phyloP scores from a whole-genome alignment of 2,113 vertebrate species.

The Lasiurus borealis region DNA sequence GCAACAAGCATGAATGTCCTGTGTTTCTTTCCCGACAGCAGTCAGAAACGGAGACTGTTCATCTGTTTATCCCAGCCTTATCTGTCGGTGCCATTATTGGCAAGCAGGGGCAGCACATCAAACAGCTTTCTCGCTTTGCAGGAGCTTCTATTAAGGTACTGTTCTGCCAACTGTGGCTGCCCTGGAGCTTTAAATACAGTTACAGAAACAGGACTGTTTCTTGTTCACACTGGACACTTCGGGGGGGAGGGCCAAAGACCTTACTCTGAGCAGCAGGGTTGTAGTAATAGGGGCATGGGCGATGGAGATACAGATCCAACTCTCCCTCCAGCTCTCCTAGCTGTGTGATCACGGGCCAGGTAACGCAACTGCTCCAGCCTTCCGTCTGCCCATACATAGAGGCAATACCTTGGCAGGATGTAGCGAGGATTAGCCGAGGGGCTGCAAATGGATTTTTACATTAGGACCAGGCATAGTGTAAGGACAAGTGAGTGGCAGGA shows the following conservation, averaged over 20 bases:
- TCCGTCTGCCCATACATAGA: background rate
- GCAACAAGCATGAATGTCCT: background rate
- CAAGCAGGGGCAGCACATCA: conserved; percentile 99
- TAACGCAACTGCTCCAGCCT: background rate
- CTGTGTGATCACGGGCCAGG: background rate
- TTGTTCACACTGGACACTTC: background rate
- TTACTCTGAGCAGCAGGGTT: background rate
- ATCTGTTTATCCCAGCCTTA: conserved; percentile 97
- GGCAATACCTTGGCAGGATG: background rate
- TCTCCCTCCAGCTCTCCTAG: background rate
- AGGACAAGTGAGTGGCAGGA: background rate
- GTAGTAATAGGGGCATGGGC: fast-evolving
- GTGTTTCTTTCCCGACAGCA: conserved; percentile 88
- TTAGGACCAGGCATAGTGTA: background rate
- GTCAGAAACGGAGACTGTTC: conserved; percentile 96
- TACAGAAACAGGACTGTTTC: background rate
- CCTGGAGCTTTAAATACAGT: conserved; percentile 36
- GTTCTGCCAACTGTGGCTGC: conserved; percentile 72
- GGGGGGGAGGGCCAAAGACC: background rate
- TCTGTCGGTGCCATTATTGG: conserved; percentile 99
- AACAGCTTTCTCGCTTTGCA: conserved; percentile 98
- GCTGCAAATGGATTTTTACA: background rate
- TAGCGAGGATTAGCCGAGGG: background rate
- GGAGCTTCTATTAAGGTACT: conserved; percentile 98
- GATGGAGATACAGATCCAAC: background rate